Evolutionary conservation across 2,888 invertebrate species (phyloP).

Genomic region (Phania funesta): DNA sequence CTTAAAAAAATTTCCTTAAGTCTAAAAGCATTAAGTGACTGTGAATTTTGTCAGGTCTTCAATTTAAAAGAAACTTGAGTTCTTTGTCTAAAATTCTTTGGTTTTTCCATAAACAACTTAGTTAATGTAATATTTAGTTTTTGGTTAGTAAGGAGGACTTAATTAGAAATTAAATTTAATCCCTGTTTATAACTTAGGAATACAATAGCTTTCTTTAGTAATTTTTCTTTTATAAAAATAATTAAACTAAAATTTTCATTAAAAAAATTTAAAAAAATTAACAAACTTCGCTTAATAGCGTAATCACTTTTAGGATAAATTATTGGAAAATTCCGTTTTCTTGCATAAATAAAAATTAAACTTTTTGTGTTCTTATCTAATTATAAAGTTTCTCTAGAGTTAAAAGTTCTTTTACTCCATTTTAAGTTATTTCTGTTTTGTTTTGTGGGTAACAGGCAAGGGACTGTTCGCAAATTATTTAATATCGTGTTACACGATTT

Average conservation of each 20-base stretch:
- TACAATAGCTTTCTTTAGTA: constrained; percentile 55
- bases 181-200: constrained; percentile 66
- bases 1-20: neutral
- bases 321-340: constrained; percentile 32
- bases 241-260: constrained; percentile 19
- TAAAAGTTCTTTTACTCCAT: constrained; percentile 45
- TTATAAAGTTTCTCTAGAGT: constrained; percentile 58
- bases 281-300: constrained; percentile 61
- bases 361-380: neutral
- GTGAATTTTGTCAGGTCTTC: neutral
- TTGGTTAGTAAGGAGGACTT: constrained; percentile 27
- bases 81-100: constrained; percentile 16
- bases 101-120: constrained; percentile 17
- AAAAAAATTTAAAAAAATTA: constrained; percentile 41
- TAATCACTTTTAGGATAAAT: constrained; percentile 61
- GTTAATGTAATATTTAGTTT: neutral
- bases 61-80: neutral
- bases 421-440: neutral
- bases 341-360: constrained; percentile 20
- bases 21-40: neutral
- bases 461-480: too few relatives aligned
- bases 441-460: constrained; percentile 39
- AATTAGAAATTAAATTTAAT: constrained; percentile 61
- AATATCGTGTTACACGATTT: too few relatives aligned
- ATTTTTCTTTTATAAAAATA: constrained; percentile 18